These are phyloP conservation scores for Irena cyanogastra DNA, from an alignment of 2,113 vertebrate genomes.

Conservation along the genomic window DNA sequence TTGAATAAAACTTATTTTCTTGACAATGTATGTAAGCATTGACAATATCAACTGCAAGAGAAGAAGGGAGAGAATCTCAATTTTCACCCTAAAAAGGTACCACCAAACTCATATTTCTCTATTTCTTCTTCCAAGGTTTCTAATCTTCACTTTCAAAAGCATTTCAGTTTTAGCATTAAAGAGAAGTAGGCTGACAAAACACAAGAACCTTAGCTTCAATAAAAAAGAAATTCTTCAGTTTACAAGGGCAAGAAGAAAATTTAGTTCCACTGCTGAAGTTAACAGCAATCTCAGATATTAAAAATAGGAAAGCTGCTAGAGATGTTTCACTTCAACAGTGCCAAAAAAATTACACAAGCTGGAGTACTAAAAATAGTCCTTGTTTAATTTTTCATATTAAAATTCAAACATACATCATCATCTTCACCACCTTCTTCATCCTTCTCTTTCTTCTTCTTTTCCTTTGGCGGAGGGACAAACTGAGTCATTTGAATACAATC, in stretches of 20 bases:
- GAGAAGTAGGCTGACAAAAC: background rate
- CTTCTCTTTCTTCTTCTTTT: conserved; percentile 92
- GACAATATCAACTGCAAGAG: background rate
- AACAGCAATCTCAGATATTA: background rate
- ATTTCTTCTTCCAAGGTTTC: background rate
- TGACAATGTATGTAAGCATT: background rate
- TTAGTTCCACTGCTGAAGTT: background rate
- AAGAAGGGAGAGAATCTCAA: background rate
- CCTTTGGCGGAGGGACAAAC: conserved; percentile 87
- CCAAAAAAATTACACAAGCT: background rate
- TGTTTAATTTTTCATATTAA: background rate
- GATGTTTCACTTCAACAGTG: background rate
- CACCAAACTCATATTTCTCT: background rate
- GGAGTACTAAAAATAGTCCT: background rate
- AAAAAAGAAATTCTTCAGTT: background rate
- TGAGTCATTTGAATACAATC: conserved; percentile 96
- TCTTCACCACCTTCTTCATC: conserved; percentile 90
- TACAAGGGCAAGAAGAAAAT: background rate
- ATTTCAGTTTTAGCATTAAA: background rate
- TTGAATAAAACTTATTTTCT: background rate
- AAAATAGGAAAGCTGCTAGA: background rate
- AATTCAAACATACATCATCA: conserved; percentile 78
- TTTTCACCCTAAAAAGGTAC: background rate
- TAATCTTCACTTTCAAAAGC: background rate
- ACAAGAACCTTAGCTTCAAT: background rate